Evolutionary conservation across 2,888 invertebrate genomes (phyloP).

Genomic region (Drosophila quinaria): DNA sequence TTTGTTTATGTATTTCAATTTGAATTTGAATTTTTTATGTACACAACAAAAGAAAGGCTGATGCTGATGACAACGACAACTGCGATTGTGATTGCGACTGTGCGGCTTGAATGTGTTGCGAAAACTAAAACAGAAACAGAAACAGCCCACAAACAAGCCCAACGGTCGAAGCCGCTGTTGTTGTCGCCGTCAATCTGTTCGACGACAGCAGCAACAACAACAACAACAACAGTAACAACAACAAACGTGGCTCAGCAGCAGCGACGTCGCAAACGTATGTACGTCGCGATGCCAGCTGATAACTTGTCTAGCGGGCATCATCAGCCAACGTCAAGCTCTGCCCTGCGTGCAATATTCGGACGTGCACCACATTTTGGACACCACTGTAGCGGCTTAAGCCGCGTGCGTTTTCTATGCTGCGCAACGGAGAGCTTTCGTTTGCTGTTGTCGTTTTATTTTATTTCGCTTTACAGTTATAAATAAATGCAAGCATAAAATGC

Average conservation of each 20-base stretch:
- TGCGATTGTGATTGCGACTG: conserved; percentile 57
- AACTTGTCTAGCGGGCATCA: conserved; percentile 34
- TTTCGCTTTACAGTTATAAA: conserved; percentile 13
- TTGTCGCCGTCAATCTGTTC: conserved; percentile 40
- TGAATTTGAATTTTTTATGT: conserved; percentile 27
- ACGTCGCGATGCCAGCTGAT: conserved; percentile 42
- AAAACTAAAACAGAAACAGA: conserved; percentile 72
- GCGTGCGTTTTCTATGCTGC: conserved; percentile 36
- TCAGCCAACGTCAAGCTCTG: neutral
- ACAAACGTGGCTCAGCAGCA: conserved; percentile 63
- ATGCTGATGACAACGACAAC: conserved; percentile 9
- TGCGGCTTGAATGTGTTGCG: conserved; percentile 76
- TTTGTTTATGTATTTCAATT: conserved; percentile 19
- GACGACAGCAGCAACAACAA: conserved; percentile 25
- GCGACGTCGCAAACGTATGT: conserved; percentile 11
- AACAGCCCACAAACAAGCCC: conserved; percentile 58
- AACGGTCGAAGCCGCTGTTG: conserved; percentile 53
- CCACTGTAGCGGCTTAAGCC: conserved; percentile 38
- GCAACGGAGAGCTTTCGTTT: conserved; percentile 29
- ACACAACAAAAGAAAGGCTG: conserved; percentile 44
- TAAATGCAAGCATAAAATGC: conserved; percentile 15
- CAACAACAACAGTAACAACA: conserved; percentile 25
- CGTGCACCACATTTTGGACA: conserved; percentile 38
- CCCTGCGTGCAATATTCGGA: conserved; percentile 22
- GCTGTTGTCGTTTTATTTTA: conserved; percentile 19